phyloP scores from a whole-genome alignment of 2,113 vertebrate genomes.

The Furnarius figulus region DNA sequence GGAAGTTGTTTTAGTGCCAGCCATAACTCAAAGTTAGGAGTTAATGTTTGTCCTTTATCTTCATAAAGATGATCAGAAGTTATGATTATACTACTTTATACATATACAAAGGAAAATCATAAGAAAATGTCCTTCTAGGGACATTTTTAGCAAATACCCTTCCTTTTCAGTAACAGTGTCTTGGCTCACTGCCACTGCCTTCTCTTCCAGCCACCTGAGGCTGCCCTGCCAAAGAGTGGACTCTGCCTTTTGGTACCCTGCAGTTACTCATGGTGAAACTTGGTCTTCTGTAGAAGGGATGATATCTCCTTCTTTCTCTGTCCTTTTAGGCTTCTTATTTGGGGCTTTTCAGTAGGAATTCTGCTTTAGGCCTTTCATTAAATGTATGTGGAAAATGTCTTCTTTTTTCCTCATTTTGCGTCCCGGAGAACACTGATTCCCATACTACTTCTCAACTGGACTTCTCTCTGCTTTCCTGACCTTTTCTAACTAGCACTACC shows the following conservation, averaged over 20 bases:
- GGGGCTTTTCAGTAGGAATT: neutral
- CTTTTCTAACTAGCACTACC: neutral
- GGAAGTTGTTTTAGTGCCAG: neutral
- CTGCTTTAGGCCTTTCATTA: neutral
- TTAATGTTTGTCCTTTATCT: neutral
- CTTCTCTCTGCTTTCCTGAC: neutral
- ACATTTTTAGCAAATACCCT: neutral
- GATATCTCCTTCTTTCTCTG: neutral
- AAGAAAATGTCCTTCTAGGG: neutral
- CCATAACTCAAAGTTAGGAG: neutral
- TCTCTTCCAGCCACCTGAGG: neutral
- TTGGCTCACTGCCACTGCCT: neutral
- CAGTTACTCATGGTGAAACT: neutral
- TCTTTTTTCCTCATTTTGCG: neutral
- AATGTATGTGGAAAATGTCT: neutral
- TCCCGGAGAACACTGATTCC: neutral
- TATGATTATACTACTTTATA: neutral
- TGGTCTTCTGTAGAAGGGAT: neutral
- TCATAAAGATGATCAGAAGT: neutral
- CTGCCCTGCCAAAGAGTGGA: neutral
- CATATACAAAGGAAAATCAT: neutral
- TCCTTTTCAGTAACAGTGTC: neutral
- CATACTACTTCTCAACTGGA: neutral
- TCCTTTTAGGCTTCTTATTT: neutral
- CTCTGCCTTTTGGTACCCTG: neutral